Evolutionary conservation across 2,888 invertebrate species (phyloP).

Genomic region (Diplazon laetatorius): DNA sequence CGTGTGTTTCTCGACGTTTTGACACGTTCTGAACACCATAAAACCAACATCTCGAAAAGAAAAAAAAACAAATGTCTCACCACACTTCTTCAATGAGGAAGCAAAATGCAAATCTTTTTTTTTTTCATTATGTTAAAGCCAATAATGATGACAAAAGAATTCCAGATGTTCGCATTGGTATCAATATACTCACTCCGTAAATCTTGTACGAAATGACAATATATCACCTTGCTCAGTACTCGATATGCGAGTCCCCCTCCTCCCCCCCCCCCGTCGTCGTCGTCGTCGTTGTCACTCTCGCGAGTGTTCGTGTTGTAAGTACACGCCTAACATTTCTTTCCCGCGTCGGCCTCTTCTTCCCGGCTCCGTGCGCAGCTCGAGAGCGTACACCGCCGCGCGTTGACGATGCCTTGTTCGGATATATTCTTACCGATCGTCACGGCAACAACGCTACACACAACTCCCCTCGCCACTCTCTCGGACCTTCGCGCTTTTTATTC

Average conservation of each 20-base stretch:
- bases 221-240: slow-evolving; percentile 2
- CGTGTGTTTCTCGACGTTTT: too few species aligned
- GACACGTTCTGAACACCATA: too few species aligned
- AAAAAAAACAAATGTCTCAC: too few species aligned
- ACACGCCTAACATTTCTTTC: slow-evolving; percentile 21
- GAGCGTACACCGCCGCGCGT: background rate
- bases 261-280: too few species aligned
- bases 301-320: slow-evolving; percentile 20
- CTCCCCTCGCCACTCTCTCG: too few species aligned
- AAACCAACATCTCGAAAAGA: too few species aligned
- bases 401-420: slow-evolving; percentile 35
- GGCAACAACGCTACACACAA: background rate
- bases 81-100: too few species aligned
- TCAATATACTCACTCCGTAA: background rate
- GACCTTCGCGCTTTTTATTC: slow-evolving; percentile 35
- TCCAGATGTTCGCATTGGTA: too few species aligned
- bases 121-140: too few species aligned
- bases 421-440: slow-evolving; percentile 14
- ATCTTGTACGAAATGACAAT: background rate
- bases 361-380: background rate
- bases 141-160: too few species aligned
- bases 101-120: too few species aligned
- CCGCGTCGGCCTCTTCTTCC: background rate
- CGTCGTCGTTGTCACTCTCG: slow-evolving; percentile 22
- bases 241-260: slow-evolving; percentile 1